Percentiles rank a stretch among this genome's conserved stretches.
Conservation (phyloP, 2,113 vertebrate genomes). For the Jacana jacana region DNA sequence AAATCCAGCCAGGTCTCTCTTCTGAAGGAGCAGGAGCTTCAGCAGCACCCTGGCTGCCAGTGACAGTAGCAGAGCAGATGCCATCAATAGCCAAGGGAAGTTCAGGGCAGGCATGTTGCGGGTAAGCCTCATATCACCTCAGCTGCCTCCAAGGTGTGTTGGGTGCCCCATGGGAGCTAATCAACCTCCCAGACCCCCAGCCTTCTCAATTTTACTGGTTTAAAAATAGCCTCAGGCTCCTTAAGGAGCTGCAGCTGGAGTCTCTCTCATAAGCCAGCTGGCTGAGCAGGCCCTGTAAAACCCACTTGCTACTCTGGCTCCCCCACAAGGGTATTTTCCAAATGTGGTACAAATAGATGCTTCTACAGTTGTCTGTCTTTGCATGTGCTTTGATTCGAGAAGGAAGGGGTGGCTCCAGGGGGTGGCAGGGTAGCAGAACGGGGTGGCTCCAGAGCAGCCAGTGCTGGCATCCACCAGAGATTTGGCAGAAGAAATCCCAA, state of each 20-base stretch:
- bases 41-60: background rate
- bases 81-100: background rate
- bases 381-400: background rate
- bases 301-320: background rate
- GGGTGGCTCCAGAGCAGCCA: background rate
- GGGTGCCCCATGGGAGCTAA: background rate
- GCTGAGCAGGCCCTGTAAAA: background rate
- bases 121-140: background rate
- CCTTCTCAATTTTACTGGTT: background rate
- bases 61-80: background rate
- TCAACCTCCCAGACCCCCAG: background rate
- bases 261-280: background rate
- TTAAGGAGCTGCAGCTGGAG: background rate
- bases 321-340: background rate
- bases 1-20: background rate
- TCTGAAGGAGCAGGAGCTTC: background rate
- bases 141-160: background rate
- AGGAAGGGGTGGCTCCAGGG: background rate
- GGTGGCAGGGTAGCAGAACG: no score
- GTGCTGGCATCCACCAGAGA: background rate
- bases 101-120: background rate
- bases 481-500: background rate
- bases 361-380: background rate
- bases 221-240: background rate
- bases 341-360: background rate